Conservation (phyloP, 64 coral and sea anemone species). For the Orbicella faveolata region DNA sequence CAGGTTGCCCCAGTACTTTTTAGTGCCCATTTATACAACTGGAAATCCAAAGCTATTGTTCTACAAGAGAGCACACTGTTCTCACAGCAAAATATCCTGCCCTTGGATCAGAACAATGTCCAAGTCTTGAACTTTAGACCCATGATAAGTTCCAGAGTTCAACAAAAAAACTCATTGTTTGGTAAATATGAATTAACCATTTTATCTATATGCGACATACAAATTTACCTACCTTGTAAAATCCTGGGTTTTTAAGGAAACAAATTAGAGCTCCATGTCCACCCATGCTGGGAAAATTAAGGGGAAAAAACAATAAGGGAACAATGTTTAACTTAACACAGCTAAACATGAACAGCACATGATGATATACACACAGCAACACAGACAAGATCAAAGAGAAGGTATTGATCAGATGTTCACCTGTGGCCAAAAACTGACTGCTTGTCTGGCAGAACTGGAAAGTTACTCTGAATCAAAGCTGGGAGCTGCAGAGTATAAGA, state of each 20-base stretch:
- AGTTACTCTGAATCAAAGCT: slow-evolving; percentile 82
- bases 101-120: too few species aligned
- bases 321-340: background rate
- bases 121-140: too few species aligned
- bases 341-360: background rate
- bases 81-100: too few species aligned
- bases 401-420: background rate
- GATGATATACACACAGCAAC: background rate
- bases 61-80: too few species aligned
- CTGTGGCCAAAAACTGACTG: slow-evolving; percentile 91
- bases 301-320: background rate
- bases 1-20: too few species aligned
- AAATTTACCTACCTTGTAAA: slow-evolving; percentile 66
- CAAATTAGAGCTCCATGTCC: slow-evolving; percentile 95
- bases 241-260: slow-evolving; percentile 90
- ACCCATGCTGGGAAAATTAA: slow-evolving; percentile 75
- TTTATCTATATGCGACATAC: too few species aligned
- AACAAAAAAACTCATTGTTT: too few species aligned
- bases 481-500: slow-evolving; percentile 61
- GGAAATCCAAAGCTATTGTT: too few species aligned
- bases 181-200: too few species aligned
- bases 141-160: too few species aligned
- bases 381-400: background rate
- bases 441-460: slow-evolving; percentile 75
- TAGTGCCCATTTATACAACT: too few species aligned